phyloP scores from a whole-genome alignment of 2,888 invertebrate species.

The Amblyjoppa proteus region DNA sequence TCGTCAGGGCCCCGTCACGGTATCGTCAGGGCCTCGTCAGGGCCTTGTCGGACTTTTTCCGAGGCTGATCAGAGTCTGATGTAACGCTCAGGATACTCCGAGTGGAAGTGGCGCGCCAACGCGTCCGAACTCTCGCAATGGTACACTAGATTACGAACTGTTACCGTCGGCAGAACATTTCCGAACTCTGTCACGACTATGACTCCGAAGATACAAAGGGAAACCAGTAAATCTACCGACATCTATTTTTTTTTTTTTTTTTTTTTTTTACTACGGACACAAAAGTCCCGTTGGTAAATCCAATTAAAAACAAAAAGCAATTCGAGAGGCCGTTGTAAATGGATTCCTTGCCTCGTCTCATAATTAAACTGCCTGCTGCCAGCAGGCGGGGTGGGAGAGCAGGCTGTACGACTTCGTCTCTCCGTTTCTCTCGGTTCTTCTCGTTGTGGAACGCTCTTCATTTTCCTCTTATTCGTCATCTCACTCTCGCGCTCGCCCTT shows the following conservation, averaged over 20 bases:
- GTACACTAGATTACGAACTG: background rate
- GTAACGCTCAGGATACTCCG: background rate
- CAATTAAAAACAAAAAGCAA: conserved; percentile 34
- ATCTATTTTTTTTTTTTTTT: background rate
- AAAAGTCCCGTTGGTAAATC: background rate
- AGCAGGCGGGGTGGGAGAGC: conserved; percentile 36
- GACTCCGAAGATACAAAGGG: background rate
- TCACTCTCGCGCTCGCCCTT: conserved; percentile 24
- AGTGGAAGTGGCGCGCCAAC: background rate
- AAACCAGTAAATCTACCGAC: background rate
- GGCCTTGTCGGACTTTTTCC: too few relatives aligned
- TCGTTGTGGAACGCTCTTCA: conserved; percentile 37
- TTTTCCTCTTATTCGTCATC: conserved; percentile 59
- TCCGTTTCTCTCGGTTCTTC: conserved; percentile 36
- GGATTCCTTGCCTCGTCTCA: conserved; percentile 44
- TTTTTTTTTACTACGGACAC: background rate
- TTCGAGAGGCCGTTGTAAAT: conserved; percentile 56
- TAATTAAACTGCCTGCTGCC: conserved; percentile 28
- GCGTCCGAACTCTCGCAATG: conserved; percentile 6
- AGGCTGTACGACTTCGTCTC: conserved; percentile 40
- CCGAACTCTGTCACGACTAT: background rate
- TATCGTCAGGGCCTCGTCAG: too few relatives aligned
- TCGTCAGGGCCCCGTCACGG: too few relatives aligned
- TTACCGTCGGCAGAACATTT: background rate
- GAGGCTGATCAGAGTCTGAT: too few relatives aligned